Evolutionary conservation across 2,888 invertebrate genomes (phyloP).

Genomic region (Tipula lateralis): DNA sequence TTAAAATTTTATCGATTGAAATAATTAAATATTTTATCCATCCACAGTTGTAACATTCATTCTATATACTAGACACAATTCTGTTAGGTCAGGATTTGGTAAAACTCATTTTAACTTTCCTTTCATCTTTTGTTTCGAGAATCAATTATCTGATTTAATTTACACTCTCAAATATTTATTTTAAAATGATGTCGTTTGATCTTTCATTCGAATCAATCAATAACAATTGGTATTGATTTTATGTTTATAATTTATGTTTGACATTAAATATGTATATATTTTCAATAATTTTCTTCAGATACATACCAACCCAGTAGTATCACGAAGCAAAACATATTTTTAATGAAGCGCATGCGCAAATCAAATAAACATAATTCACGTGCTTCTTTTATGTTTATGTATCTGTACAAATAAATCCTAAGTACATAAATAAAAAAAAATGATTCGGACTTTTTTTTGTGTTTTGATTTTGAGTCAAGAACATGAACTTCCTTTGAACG

Average conservation of each 20-base stretch:
- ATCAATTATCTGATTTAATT: no score
- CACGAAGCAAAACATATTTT: not conserved
- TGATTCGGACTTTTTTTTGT: not conserved
- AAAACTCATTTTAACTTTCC: no score
- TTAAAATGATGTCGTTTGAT: no score
- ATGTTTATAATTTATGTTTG: not conserved
- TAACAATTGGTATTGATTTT: not conserved
- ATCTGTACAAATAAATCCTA: not conserved
- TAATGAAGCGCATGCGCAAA: not conserved
- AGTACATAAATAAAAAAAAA: not conserved
- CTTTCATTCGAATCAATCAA: not conserved
- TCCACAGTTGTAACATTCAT: no score
- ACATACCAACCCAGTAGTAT: no score
- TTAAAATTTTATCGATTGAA: no score
- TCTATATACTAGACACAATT: no score
- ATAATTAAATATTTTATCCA: no score
- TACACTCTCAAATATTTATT: no score
- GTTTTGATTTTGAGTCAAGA: not conserved
- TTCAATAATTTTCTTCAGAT: not conserved
- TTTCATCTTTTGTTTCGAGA: no score
- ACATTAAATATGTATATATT: not conserved
- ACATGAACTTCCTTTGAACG: not conserved
- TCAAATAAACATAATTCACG: not conserved
- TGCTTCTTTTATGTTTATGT: not conserved
- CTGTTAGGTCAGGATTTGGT: no score